Base-by-base conservation (phyloP, 2,888 invertebrate species). In the Drosophila phalerata region DNA sequence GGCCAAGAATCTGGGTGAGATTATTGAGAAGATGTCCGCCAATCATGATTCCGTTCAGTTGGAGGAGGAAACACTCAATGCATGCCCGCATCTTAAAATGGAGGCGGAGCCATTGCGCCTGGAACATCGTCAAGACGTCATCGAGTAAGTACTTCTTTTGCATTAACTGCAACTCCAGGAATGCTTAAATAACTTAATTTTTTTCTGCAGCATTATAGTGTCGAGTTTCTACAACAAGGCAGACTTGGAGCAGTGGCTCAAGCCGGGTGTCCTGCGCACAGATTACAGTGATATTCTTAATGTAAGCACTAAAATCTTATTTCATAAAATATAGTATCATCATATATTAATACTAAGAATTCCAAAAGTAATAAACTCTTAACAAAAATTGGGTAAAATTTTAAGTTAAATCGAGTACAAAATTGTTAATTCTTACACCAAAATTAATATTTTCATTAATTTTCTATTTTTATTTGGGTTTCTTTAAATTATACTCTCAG, bases 151-250 rank as follows among this genome's bases (percentile, higher is more conserved):
- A 17, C 6, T 0, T 2, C 11, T 2, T 0, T 4, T 10, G 8
- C 10, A 22, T 5, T 40, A 22, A 32, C 9, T 9, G n/a, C 0
- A 17, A 28, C 34, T 8, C 2, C 2, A 19, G 47, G 13, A 8
- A 37, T 55, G 45, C 6, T 11, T 38, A n/a, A 11, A 15, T 22
- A 38, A 13, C 0, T 22, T 38, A 4, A 13, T 17, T 38, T 2
- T 37, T 17, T 2, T 49, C 1, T 40, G 32, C 91, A 97, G 97
- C 65, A 97, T 97, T 93, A 96, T 97, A 69, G 96, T 96, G 0
- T 95, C 95, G 5, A 97, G 97, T 90, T 97, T 97, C 93, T 96
- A 96, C 91, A 95, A 95, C 86, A 97, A 97, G 92, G 97, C 97
- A 0, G 97, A 97, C 90, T 90, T 98, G 80, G 97, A 97, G 88